Percentiles rank a stretch among this genome's conserved stretches.
phyloP scores from a whole-genome alignment of 2,113 vertebrate species.

The Aix galericulata region DNA sequence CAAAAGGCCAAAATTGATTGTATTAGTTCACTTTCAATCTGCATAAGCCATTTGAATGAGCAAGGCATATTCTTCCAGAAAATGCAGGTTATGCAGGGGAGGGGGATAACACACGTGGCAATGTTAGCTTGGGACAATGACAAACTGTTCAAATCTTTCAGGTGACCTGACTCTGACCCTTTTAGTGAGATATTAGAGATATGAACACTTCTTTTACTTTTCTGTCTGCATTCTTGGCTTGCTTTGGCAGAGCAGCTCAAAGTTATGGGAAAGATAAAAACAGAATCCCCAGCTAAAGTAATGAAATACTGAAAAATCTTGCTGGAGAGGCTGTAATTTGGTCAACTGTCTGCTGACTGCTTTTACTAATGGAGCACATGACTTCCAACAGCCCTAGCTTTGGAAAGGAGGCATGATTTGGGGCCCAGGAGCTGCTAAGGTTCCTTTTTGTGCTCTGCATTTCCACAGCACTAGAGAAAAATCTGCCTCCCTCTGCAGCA shows the following conservation, averaged over 20 bases:
- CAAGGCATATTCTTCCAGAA: constrained; percentile 34
- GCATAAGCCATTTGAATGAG: constrained; percentile 34
- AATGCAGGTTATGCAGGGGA: constrained; percentile 3
- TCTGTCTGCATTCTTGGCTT: neutral
- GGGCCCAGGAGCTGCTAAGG: neutral
- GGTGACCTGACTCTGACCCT: constrained; percentile 21
- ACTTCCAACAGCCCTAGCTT: neutral
- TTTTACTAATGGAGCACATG: neutral
- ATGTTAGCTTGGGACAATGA: neutral
- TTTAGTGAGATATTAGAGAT: neutral
- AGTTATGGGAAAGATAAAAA: neutral
- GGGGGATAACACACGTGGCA: constrained; percentile 16
- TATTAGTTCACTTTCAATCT: constrained; percentile 26
- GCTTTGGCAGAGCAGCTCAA: neutral
- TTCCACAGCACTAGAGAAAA: neutral
- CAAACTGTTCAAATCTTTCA: constrained; percentile 33
- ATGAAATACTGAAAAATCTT: neutral
- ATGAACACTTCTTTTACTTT: neutral
- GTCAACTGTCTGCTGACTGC: neutral
- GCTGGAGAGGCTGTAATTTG: neutral
- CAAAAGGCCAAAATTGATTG: constrained; percentile 42
- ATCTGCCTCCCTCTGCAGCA: neutral
- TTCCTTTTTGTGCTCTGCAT: neutral
- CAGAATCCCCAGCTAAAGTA: neutral
- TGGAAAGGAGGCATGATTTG: neutral